phyloP scores from a whole-genome alignment of 2,113 vertebrate genomes.

The Boleophthalmus pectinirostris region DNA sequence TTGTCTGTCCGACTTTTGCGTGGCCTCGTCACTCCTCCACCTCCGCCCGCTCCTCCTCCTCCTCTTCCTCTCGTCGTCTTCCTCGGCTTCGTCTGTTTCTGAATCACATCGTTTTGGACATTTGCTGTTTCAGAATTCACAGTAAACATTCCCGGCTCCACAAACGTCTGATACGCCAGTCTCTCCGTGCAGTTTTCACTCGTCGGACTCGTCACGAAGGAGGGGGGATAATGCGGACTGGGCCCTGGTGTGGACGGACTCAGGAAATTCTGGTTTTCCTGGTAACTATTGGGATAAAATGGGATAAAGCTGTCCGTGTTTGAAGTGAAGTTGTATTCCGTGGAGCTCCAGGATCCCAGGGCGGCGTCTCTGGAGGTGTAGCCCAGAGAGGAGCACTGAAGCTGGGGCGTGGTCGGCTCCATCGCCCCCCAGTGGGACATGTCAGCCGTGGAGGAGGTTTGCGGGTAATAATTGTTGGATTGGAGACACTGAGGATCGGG shows the following conservation, averaged over 20 bases:
- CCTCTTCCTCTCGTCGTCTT: background rate
- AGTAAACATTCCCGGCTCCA: background rate
- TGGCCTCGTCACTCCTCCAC: background rate
- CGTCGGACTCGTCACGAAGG: constrained; percentile 29
- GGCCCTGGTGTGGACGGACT: constrained; percentile 52
- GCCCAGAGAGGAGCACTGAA: constrained; percentile 19
- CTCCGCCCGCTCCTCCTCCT: background rate
- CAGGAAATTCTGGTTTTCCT: constrained; percentile 38
- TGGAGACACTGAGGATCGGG: background rate
- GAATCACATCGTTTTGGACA: background rate
- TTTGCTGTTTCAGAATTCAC: background rate
- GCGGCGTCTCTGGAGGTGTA: constrained; percentile 6
- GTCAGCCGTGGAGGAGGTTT: background rate
- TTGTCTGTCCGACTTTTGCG: background rate
- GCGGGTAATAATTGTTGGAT: background rate
- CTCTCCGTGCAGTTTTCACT: background rate
- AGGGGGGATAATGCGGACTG: constrained; percentile 56
- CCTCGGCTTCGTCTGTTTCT: background rate
- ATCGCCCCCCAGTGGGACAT: constrained; percentile 25
- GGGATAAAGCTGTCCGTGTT: constrained; percentile 2
- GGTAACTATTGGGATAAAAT: constrained; percentile 24
- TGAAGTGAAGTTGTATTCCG: constrained; percentile 14
- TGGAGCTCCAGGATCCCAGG: constrained; percentile 30
- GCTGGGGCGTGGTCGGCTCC: constrained; percentile 71
- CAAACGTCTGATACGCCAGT: background rate